These are phyloP conservation scores for Chrysolina haemoptera DNA, from an alignment of 2,888 invertebrate genomes.

Conservation along the genomic window DNA sequence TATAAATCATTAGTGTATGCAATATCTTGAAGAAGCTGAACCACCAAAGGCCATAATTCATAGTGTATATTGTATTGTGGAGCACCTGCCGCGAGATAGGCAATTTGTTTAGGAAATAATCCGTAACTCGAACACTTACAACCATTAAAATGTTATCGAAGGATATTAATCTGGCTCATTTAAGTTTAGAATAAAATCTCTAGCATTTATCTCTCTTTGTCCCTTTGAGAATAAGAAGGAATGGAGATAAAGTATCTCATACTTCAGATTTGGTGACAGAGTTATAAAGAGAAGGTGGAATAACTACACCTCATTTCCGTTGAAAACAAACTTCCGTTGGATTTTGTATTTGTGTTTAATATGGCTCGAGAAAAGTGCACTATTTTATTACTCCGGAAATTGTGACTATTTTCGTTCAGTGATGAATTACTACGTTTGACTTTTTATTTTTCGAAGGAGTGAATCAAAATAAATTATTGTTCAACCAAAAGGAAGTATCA, in stretches of 20 bases:
- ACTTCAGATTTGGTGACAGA: conserved; percentile 52
- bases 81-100: conserved; percentile 37
- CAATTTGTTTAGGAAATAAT: conserved; percentile 32
- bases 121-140: conserved; percentile 28
- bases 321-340: conserved; percentile 41
- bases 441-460: conserved; percentile 26
- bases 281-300: conserved; percentile 51
- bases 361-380: conserved; percentile 26
- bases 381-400: conserved; percentile 42
- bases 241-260: conserved; percentile 53
- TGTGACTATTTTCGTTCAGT: conserved; percentile 42
- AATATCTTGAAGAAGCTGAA: neutral
- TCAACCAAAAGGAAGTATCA: neutral
- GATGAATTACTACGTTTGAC: conserved; percentile 36
- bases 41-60: conserved; percentile 27
- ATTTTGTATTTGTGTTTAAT: conserved; percentile 36
- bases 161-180: conserved; percentile 31
- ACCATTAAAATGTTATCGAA: conserved; percentile 24
- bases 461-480: neutral
- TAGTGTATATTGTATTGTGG: conserved; percentile 25
- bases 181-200: conserved; percentile 31
- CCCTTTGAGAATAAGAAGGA: conserved; percentile 45
- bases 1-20: conserved; percentile 17
- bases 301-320: conserved; percentile 46
- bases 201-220: conserved; percentile 27